These are phyloP conservation scores for Apolygus lucorum DNA, from an alignment of 1,140 invertebrate species.

Conservation along the genomic window DNA sequence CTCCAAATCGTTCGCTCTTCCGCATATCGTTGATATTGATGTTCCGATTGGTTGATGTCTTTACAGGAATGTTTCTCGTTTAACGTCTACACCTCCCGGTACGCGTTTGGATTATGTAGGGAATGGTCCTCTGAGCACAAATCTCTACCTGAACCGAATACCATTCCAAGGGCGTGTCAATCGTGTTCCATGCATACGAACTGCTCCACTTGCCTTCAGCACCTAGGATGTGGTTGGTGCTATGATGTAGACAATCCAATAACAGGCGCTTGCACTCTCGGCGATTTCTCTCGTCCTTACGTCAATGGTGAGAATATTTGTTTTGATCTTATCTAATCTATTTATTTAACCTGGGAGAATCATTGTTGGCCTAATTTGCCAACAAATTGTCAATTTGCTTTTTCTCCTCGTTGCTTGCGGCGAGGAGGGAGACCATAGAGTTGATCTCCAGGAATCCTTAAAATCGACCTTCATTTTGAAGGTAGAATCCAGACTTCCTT, in stretches of 20 bases:
- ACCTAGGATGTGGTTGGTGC: slow-evolving; percentile 89
- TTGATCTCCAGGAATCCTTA: neutral
- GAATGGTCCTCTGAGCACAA: slow-evolving; percentile 85
- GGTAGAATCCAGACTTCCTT: neutral
- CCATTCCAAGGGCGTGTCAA: slow-evolving; percentile 52
- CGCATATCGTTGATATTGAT: too few relatives aligned
- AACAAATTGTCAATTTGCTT: too few relatives aligned
- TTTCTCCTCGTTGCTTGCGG: too few relatives aligned
- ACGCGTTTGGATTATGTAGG: slow-evolving; percentile 82
- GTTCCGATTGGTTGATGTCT: too few relatives aligned
- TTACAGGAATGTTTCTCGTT: slow-evolving; percentile 79
- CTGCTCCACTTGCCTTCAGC: slow-evolving; percentile 70
- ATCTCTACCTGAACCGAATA: slow-evolving; percentile 37
- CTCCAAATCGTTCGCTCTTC: too few relatives aligned
- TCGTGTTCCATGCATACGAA: slow-evolving; percentile 66
- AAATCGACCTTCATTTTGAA: slow-evolving; percentile 4
- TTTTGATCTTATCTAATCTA: too few relatives aligned
- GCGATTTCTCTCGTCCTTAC: slow-evolving; percentile 65
- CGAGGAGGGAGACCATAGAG: too few relatives aligned
- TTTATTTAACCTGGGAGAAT: too few relatives aligned
- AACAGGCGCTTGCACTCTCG: slow-evolving; percentile 65
- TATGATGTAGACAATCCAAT: slow-evolving; percentile 79
- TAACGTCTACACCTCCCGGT: slow-evolving; percentile 87
- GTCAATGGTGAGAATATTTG: slow-evolving; percentile 38
- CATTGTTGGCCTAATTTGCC: too few relatives aligned